Evolutionary conservation across 2,113 vertebrate genomes (phyloP).

Genomic region (Trematocara nigrifrons): DNA sequence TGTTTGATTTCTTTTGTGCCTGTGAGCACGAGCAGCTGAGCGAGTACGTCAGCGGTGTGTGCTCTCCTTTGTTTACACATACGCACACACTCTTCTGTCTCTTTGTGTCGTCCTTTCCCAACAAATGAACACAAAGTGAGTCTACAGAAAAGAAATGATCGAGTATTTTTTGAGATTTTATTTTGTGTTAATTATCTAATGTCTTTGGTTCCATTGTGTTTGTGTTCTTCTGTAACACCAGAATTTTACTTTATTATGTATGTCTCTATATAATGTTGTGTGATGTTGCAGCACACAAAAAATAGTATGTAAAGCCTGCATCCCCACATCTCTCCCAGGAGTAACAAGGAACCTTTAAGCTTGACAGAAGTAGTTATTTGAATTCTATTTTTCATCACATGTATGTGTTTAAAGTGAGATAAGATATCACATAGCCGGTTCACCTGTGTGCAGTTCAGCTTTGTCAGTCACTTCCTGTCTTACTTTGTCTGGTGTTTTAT

Average conservation of each 20-base stretch:
- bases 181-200: background rate
- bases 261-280: background rate
- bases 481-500: background rate
- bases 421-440: background rate
- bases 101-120: background rate
- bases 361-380: background rate
- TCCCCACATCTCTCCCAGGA: background rate
- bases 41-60: accelerated
- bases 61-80: background rate
- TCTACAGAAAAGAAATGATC: background rate
- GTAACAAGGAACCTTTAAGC: background rate
- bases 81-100: background rate
- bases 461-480: background rate
- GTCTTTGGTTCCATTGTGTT: background rate
- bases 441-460: background rate
- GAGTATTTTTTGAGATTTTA: background rate
- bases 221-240: background rate
- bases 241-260: accelerated
- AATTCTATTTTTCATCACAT: background rate
- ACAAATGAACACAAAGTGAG: background rate
- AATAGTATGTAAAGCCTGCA: accelerated
- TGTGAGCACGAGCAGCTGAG: background rate
- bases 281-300: background rate
- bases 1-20: background rate
- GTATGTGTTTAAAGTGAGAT: background rate